phyloP scores from a whole-genome alignment of 2,888 invertebrate genomes.

The Buathra laborator region DNA sequence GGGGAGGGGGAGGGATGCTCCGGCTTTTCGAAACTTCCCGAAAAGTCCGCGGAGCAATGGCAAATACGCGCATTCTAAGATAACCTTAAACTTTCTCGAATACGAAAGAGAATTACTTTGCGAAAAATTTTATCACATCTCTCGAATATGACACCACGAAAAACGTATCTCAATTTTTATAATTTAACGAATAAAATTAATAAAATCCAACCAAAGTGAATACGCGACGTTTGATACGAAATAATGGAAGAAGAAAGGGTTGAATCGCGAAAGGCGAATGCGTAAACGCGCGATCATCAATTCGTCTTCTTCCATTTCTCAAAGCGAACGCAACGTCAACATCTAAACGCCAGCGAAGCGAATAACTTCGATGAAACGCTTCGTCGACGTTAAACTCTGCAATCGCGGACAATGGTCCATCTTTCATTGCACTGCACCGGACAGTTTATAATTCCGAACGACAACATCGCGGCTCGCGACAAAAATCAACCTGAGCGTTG shows the following conservation, averaged over 20 bases:
- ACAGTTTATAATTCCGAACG: neutral
- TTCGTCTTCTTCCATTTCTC: neutral
- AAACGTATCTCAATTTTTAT: neutral
- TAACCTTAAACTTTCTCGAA: neutral
- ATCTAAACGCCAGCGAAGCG: neutral
- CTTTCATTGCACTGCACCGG: neutral
- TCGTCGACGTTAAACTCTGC: neutral
- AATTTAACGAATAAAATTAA: neutral
- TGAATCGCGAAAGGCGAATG: neutral
- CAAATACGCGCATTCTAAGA: conserved; percentile 9
- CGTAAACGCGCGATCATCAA: neutral
- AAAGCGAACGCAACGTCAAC: neutral
- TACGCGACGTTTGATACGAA: too few relatives aligned
- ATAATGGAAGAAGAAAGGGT: neutral
- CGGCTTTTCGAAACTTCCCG: neutral
- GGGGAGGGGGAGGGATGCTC: neutral
- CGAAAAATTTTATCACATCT: neutral
- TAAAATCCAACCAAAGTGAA: too few relatives aligned
- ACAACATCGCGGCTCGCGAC: neutral
- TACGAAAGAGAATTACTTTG: neutral
- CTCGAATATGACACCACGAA: neutral
- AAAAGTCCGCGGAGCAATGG: neutral
- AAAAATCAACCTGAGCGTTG: neutral
- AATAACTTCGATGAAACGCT: conserved; percentile 26
- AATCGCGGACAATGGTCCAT: neutral